These are phyloP conservation scores for Hippocampus abdominalis DNA, from an alignment of 2,113 vertebrate species.

Conservation along the genomic window DNA sequence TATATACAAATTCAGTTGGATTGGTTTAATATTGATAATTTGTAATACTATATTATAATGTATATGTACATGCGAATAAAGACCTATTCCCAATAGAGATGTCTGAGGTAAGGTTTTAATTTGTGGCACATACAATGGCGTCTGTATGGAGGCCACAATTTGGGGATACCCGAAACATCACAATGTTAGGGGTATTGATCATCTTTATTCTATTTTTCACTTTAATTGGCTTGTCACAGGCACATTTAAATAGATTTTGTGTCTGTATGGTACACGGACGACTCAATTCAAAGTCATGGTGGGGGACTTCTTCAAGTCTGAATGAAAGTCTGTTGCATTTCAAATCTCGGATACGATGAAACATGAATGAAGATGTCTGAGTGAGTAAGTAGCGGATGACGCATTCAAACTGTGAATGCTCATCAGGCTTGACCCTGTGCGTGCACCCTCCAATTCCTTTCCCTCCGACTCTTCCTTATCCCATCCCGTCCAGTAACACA, in stretches of 20 bases:
- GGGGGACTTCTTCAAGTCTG: neutral
- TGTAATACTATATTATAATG: too few species aligned
- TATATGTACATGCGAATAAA: neutral
- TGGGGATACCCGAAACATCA: neutral
- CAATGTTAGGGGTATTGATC: neutral
- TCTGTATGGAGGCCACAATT: neutral
- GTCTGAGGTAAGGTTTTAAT: neutral
- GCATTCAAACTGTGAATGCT: conserved; percentile 75
- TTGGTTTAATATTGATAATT: neutral
- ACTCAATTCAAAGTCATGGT: conserved; percentile 11
- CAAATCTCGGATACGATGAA: conserved; percentile 13
- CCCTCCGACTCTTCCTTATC: conserved; percentile 44
- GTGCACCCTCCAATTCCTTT: conserved; percentile 43
- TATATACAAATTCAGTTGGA: neutral
- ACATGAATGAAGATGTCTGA: conserved; percentile 42
- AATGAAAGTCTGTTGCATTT: conserved; percentile 4
- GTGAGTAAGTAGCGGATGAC: conserved; percentile 75
- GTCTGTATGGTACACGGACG: conserved; percentile 3
- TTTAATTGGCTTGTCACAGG: neutral
- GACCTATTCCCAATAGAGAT: neutral
- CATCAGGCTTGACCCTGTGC: conserved; percentile 60
- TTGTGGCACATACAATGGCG: neutral
- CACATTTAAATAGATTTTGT: neutral
- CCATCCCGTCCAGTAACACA: conserved; percentile 65
- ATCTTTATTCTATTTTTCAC: neutral